Conservation (phyloP, 2,888 invertebrate genomes). For the Hyppa rectilinea region DNA sequence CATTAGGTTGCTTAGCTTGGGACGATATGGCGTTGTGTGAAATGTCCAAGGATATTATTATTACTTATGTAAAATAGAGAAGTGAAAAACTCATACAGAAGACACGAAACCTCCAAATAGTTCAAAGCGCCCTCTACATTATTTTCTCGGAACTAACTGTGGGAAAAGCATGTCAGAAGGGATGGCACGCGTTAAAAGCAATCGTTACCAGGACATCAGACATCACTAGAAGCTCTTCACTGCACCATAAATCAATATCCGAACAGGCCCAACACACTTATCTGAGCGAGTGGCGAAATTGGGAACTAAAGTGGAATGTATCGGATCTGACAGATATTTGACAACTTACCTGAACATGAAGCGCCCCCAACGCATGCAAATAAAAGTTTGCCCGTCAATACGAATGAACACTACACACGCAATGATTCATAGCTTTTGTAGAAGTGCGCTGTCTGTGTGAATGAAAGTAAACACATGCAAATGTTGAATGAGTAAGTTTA, state of each 20-base stretch:
- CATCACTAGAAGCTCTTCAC: conserved; percentile 13
- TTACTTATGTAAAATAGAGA: too few relatives aligned
- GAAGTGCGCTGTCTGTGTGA: neutral
- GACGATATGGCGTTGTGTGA: too few relatives aligned
- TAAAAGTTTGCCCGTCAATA: conserved; percentile 1
- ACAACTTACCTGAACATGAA: neutral
- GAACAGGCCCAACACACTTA: conserved; percentile 18
- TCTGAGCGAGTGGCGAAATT: conserved; percentile 14
- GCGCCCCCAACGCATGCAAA: conserved; percentile 1
- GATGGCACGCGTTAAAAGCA: conserved; percentile 34
- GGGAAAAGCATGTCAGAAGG: conserved; percentile 39
- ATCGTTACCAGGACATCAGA: conserved; percentile 49
- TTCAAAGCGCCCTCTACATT: conserved; percentile 30
- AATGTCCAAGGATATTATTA: too few relatives aligned
- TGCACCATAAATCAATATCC: conserved; percentile 46
- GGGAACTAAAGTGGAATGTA: conserved; percentile 25
- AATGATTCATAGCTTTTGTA: conserved; percentile 10
- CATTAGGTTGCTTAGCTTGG: too few relatives aligned
- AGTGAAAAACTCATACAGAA: neutral
- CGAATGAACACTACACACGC: conserved; percentile 11
- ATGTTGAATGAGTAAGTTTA: conserved; percentile 2
- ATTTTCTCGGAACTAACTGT: conserved; percentile 15
- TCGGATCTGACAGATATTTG: neutral
- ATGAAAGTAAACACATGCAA: conserved; percentile 31
- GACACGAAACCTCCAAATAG: neutral